Conservation (phyloP, 1,140 invertebrate genomes). For the Mya arenaria region DNA sequence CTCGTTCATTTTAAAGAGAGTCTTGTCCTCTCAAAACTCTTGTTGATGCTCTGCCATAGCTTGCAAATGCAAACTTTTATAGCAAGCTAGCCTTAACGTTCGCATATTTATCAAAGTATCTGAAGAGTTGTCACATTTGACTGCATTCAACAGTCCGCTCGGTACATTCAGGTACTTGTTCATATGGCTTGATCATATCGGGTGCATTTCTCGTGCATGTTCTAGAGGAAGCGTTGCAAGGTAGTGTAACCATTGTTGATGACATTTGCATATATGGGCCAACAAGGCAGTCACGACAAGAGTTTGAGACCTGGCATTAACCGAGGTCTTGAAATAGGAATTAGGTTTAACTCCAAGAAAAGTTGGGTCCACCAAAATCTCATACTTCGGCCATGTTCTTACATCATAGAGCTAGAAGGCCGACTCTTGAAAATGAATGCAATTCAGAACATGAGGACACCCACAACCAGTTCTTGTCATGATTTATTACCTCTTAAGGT, state of each 20-base stretch:
- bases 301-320: neutral
- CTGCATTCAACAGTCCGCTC: neutral
- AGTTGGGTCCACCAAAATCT: neutral
- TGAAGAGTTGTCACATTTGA: neutral
- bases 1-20: slow-evolving; percentile 4
- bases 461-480: neutral
- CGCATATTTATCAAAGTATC: neutral
- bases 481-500: neutral
- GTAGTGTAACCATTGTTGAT: slow-evolving; percentile 19
- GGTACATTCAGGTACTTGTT: slow-evolving; percentile 2
- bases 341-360: neutral
- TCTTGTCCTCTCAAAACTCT: neutral
- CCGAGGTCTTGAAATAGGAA: neutral
- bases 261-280: neutral
- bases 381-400: neutral
- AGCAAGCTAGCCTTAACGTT: neutral
- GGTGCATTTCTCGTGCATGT: neutral
- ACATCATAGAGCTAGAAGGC: neutral
- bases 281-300: neutral
- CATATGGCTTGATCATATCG: slow-evolving; percentile 5
- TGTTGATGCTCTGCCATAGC: neutral
- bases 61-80: neutral
- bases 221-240: neutral
- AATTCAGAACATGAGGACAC: neutral
- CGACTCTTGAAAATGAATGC: neutral